Conservation (phyloP, 2,888 invertebrate genomes). For the Heteromurus nitidus region DNA sequence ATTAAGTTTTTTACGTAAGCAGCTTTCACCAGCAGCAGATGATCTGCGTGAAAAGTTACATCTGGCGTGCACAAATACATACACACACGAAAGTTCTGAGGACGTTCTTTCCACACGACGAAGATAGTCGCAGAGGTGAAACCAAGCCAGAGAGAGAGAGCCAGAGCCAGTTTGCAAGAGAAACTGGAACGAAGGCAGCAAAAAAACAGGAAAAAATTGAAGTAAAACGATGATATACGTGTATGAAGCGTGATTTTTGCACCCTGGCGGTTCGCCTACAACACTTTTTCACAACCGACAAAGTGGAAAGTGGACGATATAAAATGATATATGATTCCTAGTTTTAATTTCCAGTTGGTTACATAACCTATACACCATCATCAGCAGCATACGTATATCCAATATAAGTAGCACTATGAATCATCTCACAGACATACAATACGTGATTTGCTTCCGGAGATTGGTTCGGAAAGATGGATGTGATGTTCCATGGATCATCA, state of each 20-base stretch:
- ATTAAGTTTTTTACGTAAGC: constrained; percentile 52
- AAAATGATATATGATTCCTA: constrained; percentile 45
- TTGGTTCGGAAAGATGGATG: too few species aligned
- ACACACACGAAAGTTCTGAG: constrained; percentile 16
- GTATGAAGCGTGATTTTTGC: constrained; percentile 10
- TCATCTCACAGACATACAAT: constrained; percentile 39
- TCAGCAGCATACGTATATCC: not conserved
- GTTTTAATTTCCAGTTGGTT: constrained; percentile 61
- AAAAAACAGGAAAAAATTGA: not conserved
- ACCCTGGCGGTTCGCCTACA: constrained; percentile 32
- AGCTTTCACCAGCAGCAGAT: constrained; percentile 63
- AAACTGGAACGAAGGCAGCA: not conserved
- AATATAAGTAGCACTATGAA: constrained; percentile 20
- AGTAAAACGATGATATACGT: too few species aligned
- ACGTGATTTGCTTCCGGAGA: constrained; percentile 40
- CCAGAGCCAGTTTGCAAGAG: not conserved
- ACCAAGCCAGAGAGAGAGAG: not conserved
- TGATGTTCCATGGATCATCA: too few species aligned
- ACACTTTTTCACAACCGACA: constrained; percentile 48
- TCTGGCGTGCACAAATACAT: too few species aligned
- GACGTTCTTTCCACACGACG: not conserved
- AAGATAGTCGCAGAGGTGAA: constrained; percentile 24
- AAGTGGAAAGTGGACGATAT: constrained; percentile 32
- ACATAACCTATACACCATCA: constrained; percentile 23
- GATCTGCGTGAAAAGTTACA: constrained; percentile 63